These are phyloP conservation scores for Neostethus bicornis DNA, from an alignment of 2,797 vertebrate genomes.

Conservation along the genomic window DNA sequence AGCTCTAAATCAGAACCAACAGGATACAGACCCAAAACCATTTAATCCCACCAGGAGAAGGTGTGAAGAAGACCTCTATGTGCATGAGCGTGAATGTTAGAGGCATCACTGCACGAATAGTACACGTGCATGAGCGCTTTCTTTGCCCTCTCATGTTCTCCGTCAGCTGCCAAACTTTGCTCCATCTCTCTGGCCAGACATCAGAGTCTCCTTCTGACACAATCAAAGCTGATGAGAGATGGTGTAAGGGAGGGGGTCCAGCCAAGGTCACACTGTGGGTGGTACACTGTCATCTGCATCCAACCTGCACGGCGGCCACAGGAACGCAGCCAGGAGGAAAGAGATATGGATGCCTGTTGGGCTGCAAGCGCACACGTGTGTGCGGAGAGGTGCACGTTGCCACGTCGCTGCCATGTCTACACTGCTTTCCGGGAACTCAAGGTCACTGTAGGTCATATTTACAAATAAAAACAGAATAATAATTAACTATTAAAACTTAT, in stretches of 20 bases:
- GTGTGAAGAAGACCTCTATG: conserved; percentile 28
- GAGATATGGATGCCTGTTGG: conserved; percentile 69
- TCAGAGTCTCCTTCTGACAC: conserved; percentile 45
- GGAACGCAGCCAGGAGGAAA: conserved; percentile 63
- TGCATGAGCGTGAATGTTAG: conserved; percentile 12
- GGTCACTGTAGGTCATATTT: no score
- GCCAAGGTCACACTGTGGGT: conserved; percentile 64
- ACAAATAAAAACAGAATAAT: no score
- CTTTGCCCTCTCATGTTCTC: conserved; percentile 15
- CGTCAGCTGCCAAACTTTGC: conserved; percentile 42
- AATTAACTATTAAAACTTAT: no score
- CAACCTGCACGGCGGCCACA: conserved; percentile 59
- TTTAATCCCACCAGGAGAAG: conserved; percentile 27
- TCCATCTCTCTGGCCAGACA: conserved; percentile 57
- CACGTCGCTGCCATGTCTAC: no score
- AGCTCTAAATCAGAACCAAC: no score
- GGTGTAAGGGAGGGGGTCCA: conserved; percentile 34
- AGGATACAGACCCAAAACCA: no score
- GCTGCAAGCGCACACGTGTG: conserved; percentile 46
- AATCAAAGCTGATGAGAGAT: conserved; percentile 58
- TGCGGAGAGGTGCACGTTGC: conserved; percentile 41
- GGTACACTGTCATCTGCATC: conserved; percentile 62
- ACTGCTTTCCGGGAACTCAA: no score
- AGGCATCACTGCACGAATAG: conserved; percentile 12
- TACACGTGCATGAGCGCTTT: neutral